Evolutionary conservation across 2,113 vertebrate genomes (phyloP).

Genomic region (Leptocoma aspasia): DNA sequence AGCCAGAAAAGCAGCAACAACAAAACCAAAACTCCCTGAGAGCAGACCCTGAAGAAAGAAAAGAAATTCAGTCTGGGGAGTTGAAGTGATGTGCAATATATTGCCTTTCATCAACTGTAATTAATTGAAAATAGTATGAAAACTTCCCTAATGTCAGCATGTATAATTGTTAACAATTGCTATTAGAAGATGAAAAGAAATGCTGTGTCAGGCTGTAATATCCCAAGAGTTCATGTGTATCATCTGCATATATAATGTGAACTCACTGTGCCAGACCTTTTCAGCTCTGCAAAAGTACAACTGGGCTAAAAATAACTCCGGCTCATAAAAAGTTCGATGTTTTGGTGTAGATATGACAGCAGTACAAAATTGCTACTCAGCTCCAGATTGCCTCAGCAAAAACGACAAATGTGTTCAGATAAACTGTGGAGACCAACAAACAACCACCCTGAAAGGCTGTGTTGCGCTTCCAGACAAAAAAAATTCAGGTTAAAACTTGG

Average conservation of each 20-base stretch:
- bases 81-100: background rate
- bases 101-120: slow-evolving; percentile 46
- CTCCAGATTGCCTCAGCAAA: slow-evolving; percentile 34
- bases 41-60: background rate
- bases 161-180: slow-evolving; percentile 42
- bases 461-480: slow-evolving; percentile 63
- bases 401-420: slow-evolving; percentile 7
- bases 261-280: slow-evolving; percentile 41
- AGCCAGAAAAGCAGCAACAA: background rate
- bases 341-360: background rate
- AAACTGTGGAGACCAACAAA: slow-evolving; percentile 52
- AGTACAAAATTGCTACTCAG: slow-evolving; percentile 1
- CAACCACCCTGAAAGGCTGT: slow-evolving; percentile 27
- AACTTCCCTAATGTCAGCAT: slow-evolving; percentile 48
- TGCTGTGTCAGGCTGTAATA: slow-evolving; percentile 63
- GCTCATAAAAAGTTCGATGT: background rate
- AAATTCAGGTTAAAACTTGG: slow-evolving; percentile 77
- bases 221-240: slow-evolving; percentile 39
- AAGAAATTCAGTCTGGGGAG: background rate
- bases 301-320: slow-evolving; percentile 29
- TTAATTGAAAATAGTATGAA: slow-evolving; percentile 64
- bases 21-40: background rate
- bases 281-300: slow-evolving; percentile 42
- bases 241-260: slow-evolving; percentile 60
- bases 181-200: slow-evolving; percentile 63